Conservation (phyloP, 2,797 vertebrate genomes). For the Peromyscus melanophrys region DNA sequence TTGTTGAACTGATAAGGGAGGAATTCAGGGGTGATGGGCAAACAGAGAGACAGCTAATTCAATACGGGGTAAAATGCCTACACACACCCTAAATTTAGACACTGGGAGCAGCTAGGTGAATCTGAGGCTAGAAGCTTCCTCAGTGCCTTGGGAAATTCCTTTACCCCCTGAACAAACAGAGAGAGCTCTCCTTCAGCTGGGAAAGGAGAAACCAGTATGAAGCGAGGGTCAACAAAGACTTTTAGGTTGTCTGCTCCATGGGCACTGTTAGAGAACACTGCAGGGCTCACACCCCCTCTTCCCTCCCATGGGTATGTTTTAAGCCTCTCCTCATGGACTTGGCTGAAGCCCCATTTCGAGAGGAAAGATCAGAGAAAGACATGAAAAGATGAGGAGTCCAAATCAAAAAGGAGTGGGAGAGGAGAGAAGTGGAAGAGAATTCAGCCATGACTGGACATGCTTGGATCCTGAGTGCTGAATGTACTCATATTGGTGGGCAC, state of each 20-base stretch:
- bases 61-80: background rate
- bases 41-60: background rate
- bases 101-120: background rate
- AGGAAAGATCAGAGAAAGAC: background rate
- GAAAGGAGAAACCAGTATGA: background rate
- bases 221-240: background rate
- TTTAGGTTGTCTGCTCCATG: rapidly evolving
- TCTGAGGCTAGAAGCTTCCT: background rate
- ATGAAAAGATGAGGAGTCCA: background rate
- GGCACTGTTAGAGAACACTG: background rate
- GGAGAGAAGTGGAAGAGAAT: background rate
- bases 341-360: background rate
- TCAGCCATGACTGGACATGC: rapidly evolving
- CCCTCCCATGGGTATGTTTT: rapidly evolving
- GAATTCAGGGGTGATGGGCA: background rate
- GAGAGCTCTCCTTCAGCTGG: rapidly evolving
- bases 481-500: rapidly evolving
- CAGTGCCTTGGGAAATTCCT: background rate
- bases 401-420: background rate
- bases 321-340: background rate
- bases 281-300: background rate
- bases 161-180: background rate
- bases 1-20: constrained; percentile 3
- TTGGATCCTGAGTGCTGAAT: background rate
- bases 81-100: background rate